These are phyloP conservation scores for Amorpha juglandis DNA, from an alignment of 2,888 invertebrate species.

Conservation along the genomic window DNA sequence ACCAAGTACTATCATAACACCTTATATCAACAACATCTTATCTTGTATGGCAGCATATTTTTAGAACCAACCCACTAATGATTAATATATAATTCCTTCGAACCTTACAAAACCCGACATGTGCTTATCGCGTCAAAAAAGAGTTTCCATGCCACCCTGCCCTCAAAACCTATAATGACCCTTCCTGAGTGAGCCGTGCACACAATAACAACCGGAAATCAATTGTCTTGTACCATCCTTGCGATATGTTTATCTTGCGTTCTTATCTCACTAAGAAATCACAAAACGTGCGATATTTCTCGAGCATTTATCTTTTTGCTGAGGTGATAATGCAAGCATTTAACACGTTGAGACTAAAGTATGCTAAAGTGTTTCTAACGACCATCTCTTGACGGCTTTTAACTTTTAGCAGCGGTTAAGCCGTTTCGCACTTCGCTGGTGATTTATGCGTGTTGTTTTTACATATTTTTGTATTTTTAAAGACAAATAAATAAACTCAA, in stretches of 20 bases:
- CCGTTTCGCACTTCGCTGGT: not conserved
- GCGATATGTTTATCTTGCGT: conserved; percentile 4
- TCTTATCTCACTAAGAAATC: conserved; percentile 38
- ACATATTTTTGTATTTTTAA: too few relatives aligned
- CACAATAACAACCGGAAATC: conserved; percentile 26
- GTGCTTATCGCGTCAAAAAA: not conserved
- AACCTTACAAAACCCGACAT: not conserved
- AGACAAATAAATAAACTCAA: too few relatives aligned
- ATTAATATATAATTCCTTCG: not conserved
- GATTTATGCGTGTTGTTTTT: too few relatives aligned
- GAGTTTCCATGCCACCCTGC: conserved; percentile 5
- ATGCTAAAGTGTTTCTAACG: conserved; percentile 25
- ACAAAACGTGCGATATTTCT: conserved; percentile 52
- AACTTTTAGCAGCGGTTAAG: conserved; percentile 15
- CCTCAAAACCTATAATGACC: conserved; percentile 13
- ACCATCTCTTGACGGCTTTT: not conserved
- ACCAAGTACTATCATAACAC: too few relatives aligned
- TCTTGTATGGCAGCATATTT: too few relatives aligned
- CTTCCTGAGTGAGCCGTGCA: conserved; percentile 21
- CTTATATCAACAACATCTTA: too few relatives aligned
- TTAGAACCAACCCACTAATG: not conserved
- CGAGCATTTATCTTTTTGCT: conserved; percentile 43
- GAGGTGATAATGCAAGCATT: conserved; percentile 28
- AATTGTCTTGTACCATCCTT: conserved; percentile 24
- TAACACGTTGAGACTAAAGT: conserved; percentile 25